Percentiles rank a stretch among this genome's conserved stretches.
Conservation (phyloP, 2,113 vertebrate species). For the Notothenia rossii region DNA sequence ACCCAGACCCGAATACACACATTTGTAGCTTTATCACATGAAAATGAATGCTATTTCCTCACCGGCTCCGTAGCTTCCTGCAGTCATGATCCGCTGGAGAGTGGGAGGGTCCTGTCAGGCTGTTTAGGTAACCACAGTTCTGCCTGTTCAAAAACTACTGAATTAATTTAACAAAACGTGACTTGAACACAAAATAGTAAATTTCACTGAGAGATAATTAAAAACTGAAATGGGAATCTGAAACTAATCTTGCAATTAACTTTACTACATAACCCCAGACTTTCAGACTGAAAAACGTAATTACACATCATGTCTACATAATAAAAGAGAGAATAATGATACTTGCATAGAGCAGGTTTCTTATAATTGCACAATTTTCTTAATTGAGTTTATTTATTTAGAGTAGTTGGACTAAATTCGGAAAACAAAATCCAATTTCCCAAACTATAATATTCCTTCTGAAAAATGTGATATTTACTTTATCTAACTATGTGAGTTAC, state of each 20-base stretch:
- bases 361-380: background rate
- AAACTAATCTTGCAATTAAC: slow-evolving; percentile 8
- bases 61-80: slow-evolving; percentile 82
- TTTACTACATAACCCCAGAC: background rate
- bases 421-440: background rate
- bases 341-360: background rate
- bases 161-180: slow-evolving; percentile 7
- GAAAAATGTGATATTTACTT: too few relatives aligned
- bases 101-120: slow-evolving; percentile 61
- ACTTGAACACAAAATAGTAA: background rate
- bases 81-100: slow-evolving; percentile 70
- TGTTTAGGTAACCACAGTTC: slow-evolving; percentile 17
- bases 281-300: slow-evolving; percentile 2
- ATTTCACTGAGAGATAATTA: slow-evolving; percentile 17
- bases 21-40: background rate
- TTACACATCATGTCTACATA: background rate
- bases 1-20: background rate
- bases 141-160: slow-evolving; percentile 68
- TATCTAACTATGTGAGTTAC: too few relatives aligned
- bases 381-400: background rate
- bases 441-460: background rate
- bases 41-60: slow-evolving; percentile 48
- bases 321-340: too few relatives aligned
- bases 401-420: background rate
- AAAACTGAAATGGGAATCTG: slow-evolving; percentile 12